A percentile compares a stretch with the other conserved stretches of the same genome.
These are phyloP conservation scores for Diplolepis rosae DNA, from an alignment of 2,888 invertebrate species.

Conservation along the genomic window DNA sequence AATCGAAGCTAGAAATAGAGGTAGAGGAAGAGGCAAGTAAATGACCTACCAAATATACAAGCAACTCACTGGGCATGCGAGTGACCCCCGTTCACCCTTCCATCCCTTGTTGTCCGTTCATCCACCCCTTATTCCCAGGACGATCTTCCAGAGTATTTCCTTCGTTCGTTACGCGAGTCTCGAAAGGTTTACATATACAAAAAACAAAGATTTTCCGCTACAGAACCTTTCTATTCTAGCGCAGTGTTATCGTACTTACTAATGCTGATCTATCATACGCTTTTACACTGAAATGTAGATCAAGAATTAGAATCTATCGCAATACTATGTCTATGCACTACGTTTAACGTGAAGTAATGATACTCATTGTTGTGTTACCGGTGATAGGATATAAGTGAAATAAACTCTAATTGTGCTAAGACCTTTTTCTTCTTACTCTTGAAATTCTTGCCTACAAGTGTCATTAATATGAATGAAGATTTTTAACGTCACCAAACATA, in stretches of 20 bases:
- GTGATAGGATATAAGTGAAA: conserved; percentile 30
- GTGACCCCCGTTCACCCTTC: conserved; percentile 15
- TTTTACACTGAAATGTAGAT: conserved; percentile 8
- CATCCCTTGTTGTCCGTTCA: neutral
- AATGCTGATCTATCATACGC: conserved; percentile 45
- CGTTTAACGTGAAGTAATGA: neutral
- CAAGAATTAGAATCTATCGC: neutral
- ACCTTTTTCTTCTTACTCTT: neutral
- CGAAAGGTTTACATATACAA: conserved; percentile 23
- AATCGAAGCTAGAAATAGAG: conserved; percentile 54
- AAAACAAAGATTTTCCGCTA: conserved; percentile 23
- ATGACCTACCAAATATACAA: conserved; percentile 28
- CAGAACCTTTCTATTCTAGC: conserved; percentile 2
- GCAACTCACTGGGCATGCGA: conserved; percentile 33
- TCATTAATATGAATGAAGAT: conserved; percentile 42
- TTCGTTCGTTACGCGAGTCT: conserved; percentile 40
- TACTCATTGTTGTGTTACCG: conserved; percentile 28
- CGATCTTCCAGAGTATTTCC: conserved; percentile 49
- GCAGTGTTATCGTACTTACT: neutral
- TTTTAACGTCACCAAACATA: conserved; percentile 49
- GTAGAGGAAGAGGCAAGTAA: conserved; percentile 42
- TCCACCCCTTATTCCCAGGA: conserved; percentile 41
- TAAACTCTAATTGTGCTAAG: conserved; percentile 13
- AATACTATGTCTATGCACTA: neutral
- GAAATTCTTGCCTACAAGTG: conserved; percentile 38